Evolutionary conservation across 2,113 vertebrate genomes (phyloP).

Genomic region (Gasterosteus aculeatus): DNA sequence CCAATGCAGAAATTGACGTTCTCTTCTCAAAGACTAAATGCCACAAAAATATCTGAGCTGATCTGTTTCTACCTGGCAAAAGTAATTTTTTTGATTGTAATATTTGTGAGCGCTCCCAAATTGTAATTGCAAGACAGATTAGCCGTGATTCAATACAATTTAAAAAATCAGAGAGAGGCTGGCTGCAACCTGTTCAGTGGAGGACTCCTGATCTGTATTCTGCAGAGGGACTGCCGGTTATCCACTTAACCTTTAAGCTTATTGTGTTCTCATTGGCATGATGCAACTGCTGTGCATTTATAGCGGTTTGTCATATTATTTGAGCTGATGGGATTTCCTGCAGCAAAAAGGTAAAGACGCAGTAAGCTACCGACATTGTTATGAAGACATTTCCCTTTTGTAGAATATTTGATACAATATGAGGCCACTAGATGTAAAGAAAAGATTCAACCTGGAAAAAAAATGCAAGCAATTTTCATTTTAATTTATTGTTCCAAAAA

Average conservation of each 20-base stretch:
- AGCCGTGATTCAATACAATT: constrained; percentile 34
- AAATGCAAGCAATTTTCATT: constrained; percentile 23
- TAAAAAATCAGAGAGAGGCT: constrained; percentile 29
- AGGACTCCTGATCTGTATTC: constrained; percentile 18
- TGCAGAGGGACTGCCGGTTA: constrained; percentile 9
- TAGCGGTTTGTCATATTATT: not conserved
- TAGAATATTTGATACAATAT: not conserved
- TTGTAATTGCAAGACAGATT: constrained; percentile 2
- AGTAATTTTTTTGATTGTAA: constrained; percentile 20
- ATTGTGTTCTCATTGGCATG: constrained; percentile 7
- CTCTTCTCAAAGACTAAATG: constrained; percentile 68
- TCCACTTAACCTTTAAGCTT: constrained; percentile 41
- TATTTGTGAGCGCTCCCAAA: constrained; percentile 15
- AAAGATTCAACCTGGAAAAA: constrained; percentile 9
- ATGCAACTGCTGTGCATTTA: not conserved
- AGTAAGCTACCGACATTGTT: not conserved
- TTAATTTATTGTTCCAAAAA: constrained; percentile 18
- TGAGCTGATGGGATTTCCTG: not conserved
- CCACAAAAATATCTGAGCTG: constrained; percentile 74
- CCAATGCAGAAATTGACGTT: constrained; percentile 35
- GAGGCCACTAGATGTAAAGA: not conserved
- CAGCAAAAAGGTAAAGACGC: not conserved
- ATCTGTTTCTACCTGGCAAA: constrained; percentile 23
- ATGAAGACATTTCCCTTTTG: not conserved
- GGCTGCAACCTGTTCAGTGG: constrained; percentile 18